Evolutionary conservation across 2,888 invertebrate genomes (phyloP), one percentile per base, ranked within the genome.

Genomic region (Syrista parreyssii): DNA sequence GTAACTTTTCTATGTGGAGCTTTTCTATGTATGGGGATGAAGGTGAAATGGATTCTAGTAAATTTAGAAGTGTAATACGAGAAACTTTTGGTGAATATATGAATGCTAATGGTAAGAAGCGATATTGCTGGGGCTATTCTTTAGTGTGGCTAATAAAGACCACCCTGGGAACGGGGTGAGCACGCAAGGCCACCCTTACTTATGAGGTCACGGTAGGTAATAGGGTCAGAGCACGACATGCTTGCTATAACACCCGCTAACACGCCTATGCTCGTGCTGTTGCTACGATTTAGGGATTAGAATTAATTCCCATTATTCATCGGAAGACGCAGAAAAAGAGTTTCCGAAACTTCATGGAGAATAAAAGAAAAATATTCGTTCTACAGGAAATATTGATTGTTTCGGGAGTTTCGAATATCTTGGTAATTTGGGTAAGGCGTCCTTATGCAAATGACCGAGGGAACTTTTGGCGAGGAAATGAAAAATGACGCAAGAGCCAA

Each of bases 51-150:
- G 36, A 40, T 40, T 79, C 83, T 83, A 75, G 84, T 82, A 82
- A 85, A 87, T 86, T 86, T 86, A 85, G 84, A 80, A 82, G 82
- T 84, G 83, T 86, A 83, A 88, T 86, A 86, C 82, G 82, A 77
- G 81, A 80, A 76, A 75, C 77, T 76, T 71, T 55, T 73, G 75
- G 78, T 79, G 84, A 88, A 86, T 87, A 86, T 87, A 87, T 87
- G 87, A 87, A 87, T 87, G 82, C 82, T 83, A 85, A 87, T 84
- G 87, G 86, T 82, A 83, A 84, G 84, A 73, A 82, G 84, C 84
- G 81, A 86, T 85, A 84, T 85, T 82, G 79, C 79, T n/a, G 34
- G 74, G 77, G 81, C 82, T 81, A 84, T 88, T 84, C 82, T 85
- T 85, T 78, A 86, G 83, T 82, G 77, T 75, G 75, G 83, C 84